phyloP scores from a whole-genome alignment of 2,888 invertebrate species.

The Cremastobaeus sp. region DNA sequence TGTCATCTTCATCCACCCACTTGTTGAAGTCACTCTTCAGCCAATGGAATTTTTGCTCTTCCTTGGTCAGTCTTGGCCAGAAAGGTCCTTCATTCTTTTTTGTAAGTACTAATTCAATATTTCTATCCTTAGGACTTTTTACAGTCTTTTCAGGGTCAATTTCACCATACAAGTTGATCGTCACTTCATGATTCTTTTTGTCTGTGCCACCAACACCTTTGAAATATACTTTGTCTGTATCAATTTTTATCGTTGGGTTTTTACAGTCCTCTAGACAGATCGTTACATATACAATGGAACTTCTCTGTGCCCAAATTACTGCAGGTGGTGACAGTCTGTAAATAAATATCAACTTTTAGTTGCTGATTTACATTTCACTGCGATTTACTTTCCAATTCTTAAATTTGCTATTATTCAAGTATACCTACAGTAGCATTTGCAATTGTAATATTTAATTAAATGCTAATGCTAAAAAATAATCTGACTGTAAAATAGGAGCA shows the following conservation, averaged over 20 bases:
- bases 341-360: too few relatives aligned
- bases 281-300: conserved; percentile 89
- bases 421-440: too few relatives aligned
- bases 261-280: conserved; percentile 94
- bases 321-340: conserved; percentile 86
- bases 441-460: too few relatives aligned
- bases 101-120: conserved; percentile 86
- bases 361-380: too few relatives aligned
- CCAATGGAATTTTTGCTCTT: conserved; percentile 95
- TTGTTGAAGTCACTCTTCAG: conserved; percentile 98
- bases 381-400: too few relatives aligned
- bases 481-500: too few relatives aligned
- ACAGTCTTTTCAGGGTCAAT: conserved; percentile 89
- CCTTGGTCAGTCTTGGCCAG: conserved; percentile 93
- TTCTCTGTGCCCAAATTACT: conserved; percentile 96
- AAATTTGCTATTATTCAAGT: too few relatives aligned
- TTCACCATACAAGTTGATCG: conserved; percentile 89
- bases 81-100: conserved; percentile 86
- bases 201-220: conserved; percentile 92
- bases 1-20: conserved; percentile 98
- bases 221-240: conserved; percentile 84
- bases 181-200: conserved; percentile 91
- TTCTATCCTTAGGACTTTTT: conserved; percentile 85
- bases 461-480: too few relatives aligned
- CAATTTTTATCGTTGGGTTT: conserved; percentile 88